Conservation (phyloP, 2,113 vertebrate genomes). For the Mola mola region DNA sequence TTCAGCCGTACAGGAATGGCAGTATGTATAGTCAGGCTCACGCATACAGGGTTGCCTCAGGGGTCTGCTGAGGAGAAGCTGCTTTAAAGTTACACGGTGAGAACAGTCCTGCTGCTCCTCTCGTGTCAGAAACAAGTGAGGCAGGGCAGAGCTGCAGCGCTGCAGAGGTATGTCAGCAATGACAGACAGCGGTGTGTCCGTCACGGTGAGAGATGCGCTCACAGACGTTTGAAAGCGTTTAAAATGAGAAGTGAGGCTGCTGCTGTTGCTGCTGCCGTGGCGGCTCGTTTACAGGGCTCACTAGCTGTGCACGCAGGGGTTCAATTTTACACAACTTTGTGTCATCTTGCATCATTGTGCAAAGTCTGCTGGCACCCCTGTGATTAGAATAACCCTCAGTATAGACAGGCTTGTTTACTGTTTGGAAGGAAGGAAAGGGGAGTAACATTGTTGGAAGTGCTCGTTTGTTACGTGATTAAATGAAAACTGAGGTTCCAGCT, state of each 20-base stretch:
- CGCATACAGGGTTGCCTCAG: constrained; percentile 5
- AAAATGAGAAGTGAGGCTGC: background rate
- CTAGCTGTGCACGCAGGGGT: background rate
- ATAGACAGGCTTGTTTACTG: too few relatives aligned
- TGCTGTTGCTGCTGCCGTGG: background rate
- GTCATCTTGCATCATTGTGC: too few relatives aligned
- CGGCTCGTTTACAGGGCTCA: background rate
- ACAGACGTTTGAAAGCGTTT: constrained; percentile 12
- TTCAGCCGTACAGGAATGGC: background rate
- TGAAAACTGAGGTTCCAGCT: too few relatives aligned
- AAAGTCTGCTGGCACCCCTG: too few relatives aligned
- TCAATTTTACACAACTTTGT: background rate
- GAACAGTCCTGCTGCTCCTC: constrained; percentile 24
- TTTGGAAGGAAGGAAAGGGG: too few relatives aligned
- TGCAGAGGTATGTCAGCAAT: constrained; percentile 70
- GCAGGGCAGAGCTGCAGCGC: constrained; percentile 50
- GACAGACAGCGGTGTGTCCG: constrained; percentile 30
- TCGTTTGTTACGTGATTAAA: too few relatives aligned
- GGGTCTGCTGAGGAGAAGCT: constrained; percentile 18
- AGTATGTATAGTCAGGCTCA: constrained; percentile 4
- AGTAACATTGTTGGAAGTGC: too few relatives aligned
- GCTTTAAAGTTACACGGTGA: constrained; percentile 7
- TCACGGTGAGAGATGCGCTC: constrained; percentile 25
- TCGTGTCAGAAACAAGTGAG: constrained; percentile 43
- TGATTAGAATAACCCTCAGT: too few relatives aligned